phyloP scores from a whole-genome alignment of 2,797 vertebrate genomes.

The Pseudochirops cupreus region DNA sequence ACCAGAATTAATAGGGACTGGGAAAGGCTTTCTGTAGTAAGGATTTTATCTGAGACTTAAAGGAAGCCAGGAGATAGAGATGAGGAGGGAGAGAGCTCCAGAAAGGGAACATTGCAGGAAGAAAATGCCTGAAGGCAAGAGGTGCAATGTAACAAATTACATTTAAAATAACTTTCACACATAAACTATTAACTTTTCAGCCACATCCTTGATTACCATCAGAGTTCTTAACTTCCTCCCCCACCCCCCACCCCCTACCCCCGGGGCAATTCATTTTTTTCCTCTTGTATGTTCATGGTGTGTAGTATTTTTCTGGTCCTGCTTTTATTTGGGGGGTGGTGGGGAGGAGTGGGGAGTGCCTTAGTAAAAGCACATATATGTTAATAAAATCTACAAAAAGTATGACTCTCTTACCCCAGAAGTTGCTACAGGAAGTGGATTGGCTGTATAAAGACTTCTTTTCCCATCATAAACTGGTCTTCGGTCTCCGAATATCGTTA shows the following conservation, averaged over 20 bases:
- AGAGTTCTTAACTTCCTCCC: not conserved
- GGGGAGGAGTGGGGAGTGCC: too few relatives aligned
- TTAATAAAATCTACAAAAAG: not conserved
- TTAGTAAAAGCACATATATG: not conserved
- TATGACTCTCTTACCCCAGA: conserved; percentile 90
- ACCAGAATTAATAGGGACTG: not conserved
- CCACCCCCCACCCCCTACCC: rapidly evolving
- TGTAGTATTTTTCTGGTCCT: not conserved
- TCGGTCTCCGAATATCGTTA: conserved; percentile 98
- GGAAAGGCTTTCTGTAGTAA: not conserved
- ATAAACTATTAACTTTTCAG: not conserved
- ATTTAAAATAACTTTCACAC: not conserved
- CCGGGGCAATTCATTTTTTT: not conserved
- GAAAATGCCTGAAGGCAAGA: not conserved
- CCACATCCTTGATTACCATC: not conserved
- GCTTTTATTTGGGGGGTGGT: not conserved
- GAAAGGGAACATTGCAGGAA: not conserved
- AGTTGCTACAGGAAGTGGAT: conserved; percentile 94
- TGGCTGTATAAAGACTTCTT: conserved; percentile 97
- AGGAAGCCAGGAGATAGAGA: not conserved
- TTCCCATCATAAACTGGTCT: conserved; percentile 98
- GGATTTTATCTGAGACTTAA: not conserved
- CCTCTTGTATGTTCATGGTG: not conserved
- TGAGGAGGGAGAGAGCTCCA: not conserved
- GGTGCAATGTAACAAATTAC: not conserved